Base-by-base conservation (phyloP, 2,797 vertebrate species). In the Girardinus metallicus region DNA sequence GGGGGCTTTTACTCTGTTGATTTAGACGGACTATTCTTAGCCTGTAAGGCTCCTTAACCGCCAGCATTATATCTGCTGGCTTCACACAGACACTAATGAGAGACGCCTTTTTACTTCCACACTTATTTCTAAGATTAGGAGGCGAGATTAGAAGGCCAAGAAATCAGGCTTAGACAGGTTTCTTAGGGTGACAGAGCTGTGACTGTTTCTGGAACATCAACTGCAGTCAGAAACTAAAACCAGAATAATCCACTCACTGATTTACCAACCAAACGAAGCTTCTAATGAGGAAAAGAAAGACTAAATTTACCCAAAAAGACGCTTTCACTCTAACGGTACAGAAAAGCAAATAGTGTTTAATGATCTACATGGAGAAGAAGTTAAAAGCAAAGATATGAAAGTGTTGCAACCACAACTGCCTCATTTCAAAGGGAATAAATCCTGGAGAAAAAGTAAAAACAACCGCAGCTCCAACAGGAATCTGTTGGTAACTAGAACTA, bases 21-120 rank as follows among this genome's bases (percentile, higher is more conserved):
- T 77, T 91, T 82, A 87, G 70, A 80, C 29, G 7, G 18, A 46
- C 80, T 80, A 34, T 64, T 78, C 36, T 86, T 41, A 85, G 76
- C 55, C 75, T 47, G 68, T 85, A 86, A 88, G 47, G 31, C 85
- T 80, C 74, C 85, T 87, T 83, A 39, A 26, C 31, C 6, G 13
- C 13, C 49, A 13, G 18, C n/a, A 47, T 57, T 18, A 66, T 31
- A 60, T 47, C 10, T 75, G 47, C 23, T 47, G 9, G 44, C 34
- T 12, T 83, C 31, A 60, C 39, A 46, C 13, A n/a, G 47, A 73
- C 1, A 47, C 26, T 57, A 44, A 55, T 7, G 3, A 73, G 1
- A 43, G 43, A 70, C 46, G 16, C 5, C 9, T 44, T 9, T 23
- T 26, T 4, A 0, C 5, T 44, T 76, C 11, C 12, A 15, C 1